Evolutionary conservation across 92 coral and sea anemone genomes (phyloP).

Genomic region (Porites evermanni): DNA sequence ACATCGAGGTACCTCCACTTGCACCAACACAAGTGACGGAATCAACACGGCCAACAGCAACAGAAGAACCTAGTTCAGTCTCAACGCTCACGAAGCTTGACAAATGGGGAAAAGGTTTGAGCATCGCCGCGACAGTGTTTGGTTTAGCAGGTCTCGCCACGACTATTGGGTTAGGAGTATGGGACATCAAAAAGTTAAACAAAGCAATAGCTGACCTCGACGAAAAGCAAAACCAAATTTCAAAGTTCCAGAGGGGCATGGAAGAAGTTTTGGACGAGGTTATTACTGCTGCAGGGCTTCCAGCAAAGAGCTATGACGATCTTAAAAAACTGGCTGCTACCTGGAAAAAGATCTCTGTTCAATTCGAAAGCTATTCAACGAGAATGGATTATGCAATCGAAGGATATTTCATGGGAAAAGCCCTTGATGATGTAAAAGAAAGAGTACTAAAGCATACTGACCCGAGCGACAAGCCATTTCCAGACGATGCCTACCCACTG

Average conservation of each 20-base stretch:
- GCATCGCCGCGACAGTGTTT: conserved; percentile 65
- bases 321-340: too few relatives aligned
- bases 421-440: too few relatives aligned
- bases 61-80: conserved; percentile 32
- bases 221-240: conserved; percentile 60
- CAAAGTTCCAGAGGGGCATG: background rate
- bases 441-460: conserved; percentile 26
- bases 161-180: conserved; percentile 65
- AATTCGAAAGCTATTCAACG: too few relatives aligned
- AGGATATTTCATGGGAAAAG: too few relatives aligned
- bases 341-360: too few relatives aligned
- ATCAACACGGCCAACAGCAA: background rate
- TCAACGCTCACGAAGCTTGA: conserved; percentile 40
- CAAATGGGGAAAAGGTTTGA: conserved; percentile 43
- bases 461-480: conserved; percentile 52
- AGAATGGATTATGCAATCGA: too few relatives aligned
- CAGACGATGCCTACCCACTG: conserved; percentile 54
- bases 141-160: conserved; percentile 68
- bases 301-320: too few relatives aligned
- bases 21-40: too few relatives aligned
- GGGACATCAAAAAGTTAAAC: conserved; percentile 59
- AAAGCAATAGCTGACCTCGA: conserved; percentile 59
- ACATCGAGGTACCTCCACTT: too few relatives aligned
- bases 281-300: too few relatives aligned
- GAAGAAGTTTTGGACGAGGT: too few relatives aligned